A percentile compares a stretch with the other conserved stretches of the same genome.
phyloP scores from a whole-genome alignment of 2,797 vertebrate genomes.

The Amblyraja radiata region DNA sequence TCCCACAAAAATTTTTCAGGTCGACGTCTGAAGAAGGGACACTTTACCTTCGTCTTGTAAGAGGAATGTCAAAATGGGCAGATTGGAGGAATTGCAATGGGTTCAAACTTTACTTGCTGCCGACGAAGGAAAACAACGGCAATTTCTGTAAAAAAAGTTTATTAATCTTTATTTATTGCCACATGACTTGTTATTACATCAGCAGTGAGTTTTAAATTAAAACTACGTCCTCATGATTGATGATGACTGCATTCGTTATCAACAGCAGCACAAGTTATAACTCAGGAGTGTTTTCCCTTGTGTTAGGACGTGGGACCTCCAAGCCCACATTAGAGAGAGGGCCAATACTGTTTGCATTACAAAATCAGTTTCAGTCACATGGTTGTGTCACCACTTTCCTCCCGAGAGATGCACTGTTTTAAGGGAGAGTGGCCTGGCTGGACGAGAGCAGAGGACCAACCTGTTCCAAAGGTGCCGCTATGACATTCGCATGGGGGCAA shows the following conservation, averaged over 20 bases:
- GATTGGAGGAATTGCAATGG: not conserved
- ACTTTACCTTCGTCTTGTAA: not conserved
- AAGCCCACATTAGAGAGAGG: not conserved
- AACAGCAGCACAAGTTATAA: not conserved
- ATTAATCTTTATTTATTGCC: not conserved
- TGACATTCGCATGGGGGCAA: too few relatives aligned
- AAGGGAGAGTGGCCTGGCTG: not conserved
- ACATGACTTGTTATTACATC: not conserved
- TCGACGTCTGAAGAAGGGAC: too few relatives aligned
- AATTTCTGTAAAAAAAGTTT: not conserved
- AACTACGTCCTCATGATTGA: not conserved
- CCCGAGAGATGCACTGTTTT: not conserved
- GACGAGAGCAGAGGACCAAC: too few relatives aligned
- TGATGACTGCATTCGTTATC: not conserved
- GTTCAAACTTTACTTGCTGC: not conserved
- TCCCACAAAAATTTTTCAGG: too few relatives aligned
- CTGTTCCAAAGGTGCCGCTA: too few relatives aligned
- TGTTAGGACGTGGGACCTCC: not conserved
- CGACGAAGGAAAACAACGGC: not conserved
- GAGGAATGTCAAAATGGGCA: not conserved
- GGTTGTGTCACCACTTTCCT: not conserved
- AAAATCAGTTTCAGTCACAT: not conserved
- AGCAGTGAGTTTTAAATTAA: not conserved
- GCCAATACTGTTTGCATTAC: not conserved
- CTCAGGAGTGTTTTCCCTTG: not conserved